Evolutionary conservation across 2,113 vertebrate genomes (phyloP), one percentile per base, ranked within the genome.

Genomic region (Speoplatyrhinus poulsoni): DNA sequence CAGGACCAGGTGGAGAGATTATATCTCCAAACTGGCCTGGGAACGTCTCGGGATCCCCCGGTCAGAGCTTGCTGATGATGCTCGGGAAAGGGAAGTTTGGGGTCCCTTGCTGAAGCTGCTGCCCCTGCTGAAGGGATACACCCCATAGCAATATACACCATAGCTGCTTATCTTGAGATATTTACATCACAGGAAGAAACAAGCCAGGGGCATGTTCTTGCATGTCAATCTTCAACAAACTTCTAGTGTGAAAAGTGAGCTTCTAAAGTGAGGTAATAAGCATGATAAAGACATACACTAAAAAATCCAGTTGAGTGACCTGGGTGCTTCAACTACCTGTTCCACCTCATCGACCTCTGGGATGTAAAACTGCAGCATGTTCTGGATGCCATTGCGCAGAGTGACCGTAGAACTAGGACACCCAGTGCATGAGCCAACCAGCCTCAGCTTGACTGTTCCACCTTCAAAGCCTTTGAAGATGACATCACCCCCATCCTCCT

Each of bases 351-450:
- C 83, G 7, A 94, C 93, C 77, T 94, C 93, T 12, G 93, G 93
- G 65, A 94, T 89, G 67, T 94, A 94, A 76, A 94, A 94, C 80
- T 93, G 92, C 73, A 94, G 65, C 93, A 94, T 94, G 83, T 94
- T 94, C 84, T 93, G 91, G 71, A 94, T 93, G 46, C 93, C 93
- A 9, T 88, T 93, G 71, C 74, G 92, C 61, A 94, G 76, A 1
- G 93, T 94, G 33, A 93, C 89, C 0, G 91, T 84, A 9, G 93
- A 94, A 72, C 93, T 94, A 13, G 93, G 93, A 65, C 93, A 94
- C 0, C 93, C 93, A 16, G 93, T 94, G 81, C 93, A 94, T 64
- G 93, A 93, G 17, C 93, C 93, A 10, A 93, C 87, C 61, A 94
- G 77, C 77, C 93, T 94, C 68, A 94, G 78, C 76, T 93, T 91